These are phyloP conservation scores for Takifugu ocellatus DNA, from an alignment of 2,797 vertebrate genomes.

Conservation along the genomic window DNA sequence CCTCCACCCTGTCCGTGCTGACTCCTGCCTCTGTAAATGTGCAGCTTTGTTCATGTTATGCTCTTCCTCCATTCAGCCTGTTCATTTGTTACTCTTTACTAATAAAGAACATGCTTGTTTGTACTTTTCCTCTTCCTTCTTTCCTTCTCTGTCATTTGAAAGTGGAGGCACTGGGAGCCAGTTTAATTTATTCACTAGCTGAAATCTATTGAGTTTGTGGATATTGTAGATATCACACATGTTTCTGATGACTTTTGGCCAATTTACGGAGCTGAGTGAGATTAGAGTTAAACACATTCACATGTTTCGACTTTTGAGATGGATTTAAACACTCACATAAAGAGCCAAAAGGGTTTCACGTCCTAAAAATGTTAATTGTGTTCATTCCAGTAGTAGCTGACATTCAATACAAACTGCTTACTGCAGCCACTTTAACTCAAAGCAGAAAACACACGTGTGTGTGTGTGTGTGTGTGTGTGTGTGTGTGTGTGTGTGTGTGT, in stretches of 20 bases:
- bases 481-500: slow-evolving; percentile 4
- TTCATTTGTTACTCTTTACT: slow-evolving; percentile 54
- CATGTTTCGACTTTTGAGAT: too few species aligned
- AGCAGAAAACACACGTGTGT: slow-evolving; percentile 18
- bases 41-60: slow-evolving; percentile 22
- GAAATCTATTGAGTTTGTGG: too few species aligned
- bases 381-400: too few species aligned
- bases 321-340: too few species aligned
- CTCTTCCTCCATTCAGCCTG: slow-evolving; percentile 32
- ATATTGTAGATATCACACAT: too few species aligned
- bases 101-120: slow-evolving; percentile 59
- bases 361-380: too few species aligned
- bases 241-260: too few species aligned
- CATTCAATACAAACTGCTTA: slow-evolving; percentile 35
- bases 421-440: slow-evolving; percentile 17
- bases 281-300: too few species aligned
- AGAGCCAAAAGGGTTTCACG: too few species aligned
- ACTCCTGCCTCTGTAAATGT: slow-evolving; percentile 22
- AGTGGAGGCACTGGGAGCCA: too few species aligned
- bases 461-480: slow-evolving; percentile 18
- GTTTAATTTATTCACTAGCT: too few species aligned
- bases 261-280: too few species aligned
- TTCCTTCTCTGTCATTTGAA: not conserved
- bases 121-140: slow-evolving; percentile 1
- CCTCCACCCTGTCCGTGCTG: slow-evolving; percentile 6